Evolutionary conservation across 1,140 invertebrate genomes (phyloP), one percentile per base, ranked within the genome.

Genomic region (Liolophura sinensis): DNA sequence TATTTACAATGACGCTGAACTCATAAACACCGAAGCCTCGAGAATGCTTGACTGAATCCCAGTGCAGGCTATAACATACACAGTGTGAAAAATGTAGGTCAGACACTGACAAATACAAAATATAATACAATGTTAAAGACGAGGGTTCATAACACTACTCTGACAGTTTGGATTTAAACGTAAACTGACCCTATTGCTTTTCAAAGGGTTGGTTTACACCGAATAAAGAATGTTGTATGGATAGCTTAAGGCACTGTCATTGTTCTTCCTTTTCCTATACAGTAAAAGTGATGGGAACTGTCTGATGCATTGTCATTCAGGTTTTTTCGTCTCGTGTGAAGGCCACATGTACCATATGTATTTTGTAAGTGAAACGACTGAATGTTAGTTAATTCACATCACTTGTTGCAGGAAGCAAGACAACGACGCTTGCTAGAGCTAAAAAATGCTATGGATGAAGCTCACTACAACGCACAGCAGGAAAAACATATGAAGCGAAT

Each of bases 391-490:
- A 4, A 24, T 7, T 24, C 12, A 54, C n/a, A 54, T 54, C 51
- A 20, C 51, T 3, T 68, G 27, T 50, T 66, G 60, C 61, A 82
- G 81, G 67, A 75, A 59, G 71, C 67, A 31, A 60, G 78, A 55
- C 73, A 82, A 54, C 62, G 73, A 24, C 70, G 78, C 48, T 73
- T 82, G 3, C 71, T 77, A 46, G 67, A 73, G n/a, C 67, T 85
- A 47, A 81, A 80, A 59, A 69, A 70, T 3, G 78, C 79, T 20
- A 78, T 85, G 71, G 80, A 85, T 55, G 73, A 78, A 24, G 83
- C 82, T 16, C 71, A 79, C 62, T 76, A 76, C 40, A 67, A 68
- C n/a, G 83, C 83, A 1, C 60, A 74, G 40, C 68, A 77, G 46
- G 79, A 83, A 57, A 83, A 84, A 64, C 75, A 78, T 48, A 60